phyloP scores from a whole-genome alignment of 64 coral and sea anemone genomes.

The Dendronephthya gigantea region DNA sequence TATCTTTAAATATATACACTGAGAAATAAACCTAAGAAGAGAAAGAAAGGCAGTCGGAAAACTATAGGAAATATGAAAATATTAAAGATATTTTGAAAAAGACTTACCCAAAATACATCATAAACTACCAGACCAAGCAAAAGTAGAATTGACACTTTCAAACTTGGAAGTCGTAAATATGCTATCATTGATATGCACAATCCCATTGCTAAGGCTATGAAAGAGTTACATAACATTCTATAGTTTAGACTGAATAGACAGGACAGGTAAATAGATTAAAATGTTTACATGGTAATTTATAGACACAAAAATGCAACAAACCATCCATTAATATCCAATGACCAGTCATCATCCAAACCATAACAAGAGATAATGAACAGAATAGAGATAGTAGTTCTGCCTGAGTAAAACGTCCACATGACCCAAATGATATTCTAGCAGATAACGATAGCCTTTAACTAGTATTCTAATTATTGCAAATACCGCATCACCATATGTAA shows the following conservation, averaged over 20 bases:
- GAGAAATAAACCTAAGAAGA: slow-evolving; percentile 97
- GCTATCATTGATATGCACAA: slow-evolving; percentile 98
- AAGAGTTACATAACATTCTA: no score
- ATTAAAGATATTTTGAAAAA: not conserved
- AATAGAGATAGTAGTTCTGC: slow-evolving; percentile 74
- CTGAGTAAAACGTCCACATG: slow-evolving; percentile 75
- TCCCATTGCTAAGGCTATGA: slow-evolving; percentile 87
- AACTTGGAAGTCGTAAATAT: slow-evolving; percentile 81
- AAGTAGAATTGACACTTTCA: slow-evolving; percentile 85
- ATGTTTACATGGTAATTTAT: no score
- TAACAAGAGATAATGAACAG: slow-evolving; percentile 58
- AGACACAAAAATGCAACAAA: no score
- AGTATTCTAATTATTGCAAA: no score
- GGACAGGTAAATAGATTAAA: no score
- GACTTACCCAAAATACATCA: slow-evolving; percentile 94
- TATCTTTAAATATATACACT: slow-evolving; percentile 89
- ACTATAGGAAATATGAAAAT: not conserved
- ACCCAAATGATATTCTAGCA: slow-evolving; percentile 52
- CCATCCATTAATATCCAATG: slow-evolving; percentile 97
- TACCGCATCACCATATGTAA: no score
- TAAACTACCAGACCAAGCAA: slow-evolving; percentile 74
- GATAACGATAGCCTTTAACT: no score
- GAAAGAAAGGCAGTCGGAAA: not conserved
- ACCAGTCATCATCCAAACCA: slow-evolving; percentile 83
- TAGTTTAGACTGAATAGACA: no score